Base-by-base conservation (phyloP, 2,113 vertebrate species). In the Apistogramma diplotaenia region DNA sequence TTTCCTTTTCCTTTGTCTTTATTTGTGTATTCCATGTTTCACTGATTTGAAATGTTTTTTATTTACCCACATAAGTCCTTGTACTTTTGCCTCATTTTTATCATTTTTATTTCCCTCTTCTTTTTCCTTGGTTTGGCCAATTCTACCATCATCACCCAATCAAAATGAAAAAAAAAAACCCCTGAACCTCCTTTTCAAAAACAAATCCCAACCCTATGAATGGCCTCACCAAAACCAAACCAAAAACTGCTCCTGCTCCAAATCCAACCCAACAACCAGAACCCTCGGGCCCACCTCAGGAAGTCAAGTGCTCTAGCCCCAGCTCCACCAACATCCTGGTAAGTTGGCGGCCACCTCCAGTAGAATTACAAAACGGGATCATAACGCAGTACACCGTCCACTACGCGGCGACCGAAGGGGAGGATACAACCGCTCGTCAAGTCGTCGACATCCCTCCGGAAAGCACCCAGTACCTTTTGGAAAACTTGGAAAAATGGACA, bases 401-500 rank as follows among this genome's bases (percentile, higher is more conserved):
- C 89, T 99, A 98, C 37, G 77, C 91, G 2, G 94, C 95, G 0
- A 95, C 94, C 43, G 97, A 97, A 90, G 97, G 97, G 81, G 98
- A 98, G 95, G 98, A 99, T 87, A 93, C 94, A 51, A 92, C 96
- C 27, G 76, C 94, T 80, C 95, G 77, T 21, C 95, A 96, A 91
- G 94, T 98, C 95, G 91, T 93, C 89, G 95, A 94, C 94, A 97
- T 99, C 88, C 94, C 96, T 74, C 94, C 97, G 72, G 97, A 99
- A 94, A 97, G 87, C 94, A 95, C 94, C 72, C 95, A 96, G 70
- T 97, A 97, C 95, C 96, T 98, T 96, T 97, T 99, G 97, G 98
- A 99, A 96, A 96, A 98, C 86, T 96, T 99, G 97, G 98, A 99
- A 95, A 99, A 99, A 97, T 99, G 97, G 97, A 99, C 97, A 93